A percentile compares a stretch with the other conserved stretches of the same genome.
Conservation (phyloP, 2,797 vertebrate genomes). For the Threskiornis aethiopicus region DNA sequence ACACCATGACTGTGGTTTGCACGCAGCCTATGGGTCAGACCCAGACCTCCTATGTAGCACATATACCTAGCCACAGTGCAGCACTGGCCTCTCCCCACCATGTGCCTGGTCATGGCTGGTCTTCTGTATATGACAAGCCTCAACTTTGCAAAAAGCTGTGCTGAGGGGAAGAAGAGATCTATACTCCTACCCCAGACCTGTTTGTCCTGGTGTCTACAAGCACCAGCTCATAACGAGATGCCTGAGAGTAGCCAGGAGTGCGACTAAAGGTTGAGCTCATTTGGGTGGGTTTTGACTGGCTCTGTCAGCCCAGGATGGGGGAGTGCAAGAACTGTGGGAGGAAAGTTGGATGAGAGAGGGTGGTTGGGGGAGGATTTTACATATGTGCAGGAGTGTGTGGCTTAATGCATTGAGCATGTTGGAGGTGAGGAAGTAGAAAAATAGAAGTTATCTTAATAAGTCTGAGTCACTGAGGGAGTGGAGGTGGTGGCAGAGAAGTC, state of each 20-base stretch:
- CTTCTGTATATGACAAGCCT: background rate
- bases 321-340: constrained; percentile 35
- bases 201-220: background rate
- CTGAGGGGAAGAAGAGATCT: background rate
- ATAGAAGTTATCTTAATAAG: constrained; percentile 65
- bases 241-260: background rate
- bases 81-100: background rate
- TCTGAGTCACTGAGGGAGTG: constrained; percentile 65
- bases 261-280: background rate
- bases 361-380: constrained; percentile 6
- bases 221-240: background rate
- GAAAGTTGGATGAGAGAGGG: constrained; percentile 32
- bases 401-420: constrained; percentile 44
- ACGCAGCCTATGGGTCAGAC: background rate
- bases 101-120: fast-evolving
- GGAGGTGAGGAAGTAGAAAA: constrained; percentile 65
- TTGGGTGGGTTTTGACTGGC: constrained; percentile 8
- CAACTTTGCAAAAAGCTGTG: background rate
- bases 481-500: constrained; percentile 28
- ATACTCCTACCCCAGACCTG: background rate
- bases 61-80: background rate
- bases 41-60: background rate
- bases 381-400: constrained; percentile 14
- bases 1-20: background rate
- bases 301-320: background rate